Evolutionary conservation across 2,113 vertebrate species (phyloP), one percentile per base, ranked within the genome.

Genomic region (Helogale parvula): DNA sequence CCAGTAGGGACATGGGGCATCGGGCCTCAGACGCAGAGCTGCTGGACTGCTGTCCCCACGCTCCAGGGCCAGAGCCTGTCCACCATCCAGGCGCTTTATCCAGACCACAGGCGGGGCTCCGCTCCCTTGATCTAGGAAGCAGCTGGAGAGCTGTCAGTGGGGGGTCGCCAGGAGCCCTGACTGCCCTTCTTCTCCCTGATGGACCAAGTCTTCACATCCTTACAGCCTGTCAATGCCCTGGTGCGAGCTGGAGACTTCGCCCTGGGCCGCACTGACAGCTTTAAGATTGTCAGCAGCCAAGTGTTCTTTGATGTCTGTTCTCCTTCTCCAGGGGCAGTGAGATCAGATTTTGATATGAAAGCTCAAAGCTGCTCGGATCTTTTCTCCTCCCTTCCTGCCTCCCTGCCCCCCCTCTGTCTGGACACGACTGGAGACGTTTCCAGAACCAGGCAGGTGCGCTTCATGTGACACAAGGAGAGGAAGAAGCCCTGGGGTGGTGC

Each of bases 331-430:
- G 95, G 90, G 95, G 65, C 83, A 33, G 45, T 98, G 97, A 98
- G 97, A 96, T 98, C 98, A 98, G 97, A 98, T 94, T 98, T 96
- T 80, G 92, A 96, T 94, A 97, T 97, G 97, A 97, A 97, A 90
- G 94, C 77, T 63, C 71, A 93, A 66, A 88, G 96, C 82, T 45
- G 35, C 79, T 97, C 90, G 87, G 80, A 72, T 86, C 81, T 54
- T 72, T 38, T 88, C 81, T 60, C 66, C 35, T 23, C 65, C 65
- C 88, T 88, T 31, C 88, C 45, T 47, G 81, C 66, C 60, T 38
- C 50, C 23, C n/a, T 35, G 3, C 8, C 68, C 47, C 47, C 16
- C 5, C 52, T 12, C 41, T 54, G 33, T 92, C 76, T 69, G 74
- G 47, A 47, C 8, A 35, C 29, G 60, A 54, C 84, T 38, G 63